Base-by-base conservation (phyloP, 2,888 invertebrate species). In the Drosophila basisetae region DNA sequence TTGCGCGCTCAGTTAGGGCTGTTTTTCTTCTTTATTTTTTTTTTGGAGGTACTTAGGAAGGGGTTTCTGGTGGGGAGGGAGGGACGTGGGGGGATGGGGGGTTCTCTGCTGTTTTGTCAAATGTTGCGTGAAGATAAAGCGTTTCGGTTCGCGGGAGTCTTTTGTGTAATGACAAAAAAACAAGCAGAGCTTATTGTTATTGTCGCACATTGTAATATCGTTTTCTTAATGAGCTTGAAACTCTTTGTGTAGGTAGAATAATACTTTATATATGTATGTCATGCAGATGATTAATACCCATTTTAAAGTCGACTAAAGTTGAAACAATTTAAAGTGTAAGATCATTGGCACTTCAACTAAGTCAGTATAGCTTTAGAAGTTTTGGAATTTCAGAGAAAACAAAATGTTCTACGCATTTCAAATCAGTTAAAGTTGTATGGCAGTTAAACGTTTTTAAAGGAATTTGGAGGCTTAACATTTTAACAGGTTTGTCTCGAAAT, bases 111-210 rank as follows among this genome's bases (percentile, higher is more conserved):
- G 83, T 79, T 79, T 74, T 80, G 83, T 79, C 81, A 85, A 85
- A 87, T 85, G 83, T 83, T 77, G 83, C 84, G 85, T 83, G 62
- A 85, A 85, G 88, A 85, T 88, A 88, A 87, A 67, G 49, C 70
- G 22, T 60, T 80, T 55, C 65, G 54, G 52, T 35, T 73, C 43
- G 58, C 43, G 58, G 31, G 50, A 25, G 13, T 13, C 55, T 61
- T 73, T 68, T 70, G 55, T 73, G 54, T 55, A 50, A 66, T 68
- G 53, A 56, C 50, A 61, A 61, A 75, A 82, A 47, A 25, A 47
- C 74, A 82, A 82, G 61, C 50, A 37, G 55, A 59, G 49, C 59
- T 68, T 82, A 65, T 84, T 82, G 76, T 82, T 76, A 43, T 50
- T 63, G 30, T 30, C 54, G n/a, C 22, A n/a, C 41, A 53, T 22